Conservation (phyloP, 2,888 invertebrate species). For the Plebejus anna region DNA sequence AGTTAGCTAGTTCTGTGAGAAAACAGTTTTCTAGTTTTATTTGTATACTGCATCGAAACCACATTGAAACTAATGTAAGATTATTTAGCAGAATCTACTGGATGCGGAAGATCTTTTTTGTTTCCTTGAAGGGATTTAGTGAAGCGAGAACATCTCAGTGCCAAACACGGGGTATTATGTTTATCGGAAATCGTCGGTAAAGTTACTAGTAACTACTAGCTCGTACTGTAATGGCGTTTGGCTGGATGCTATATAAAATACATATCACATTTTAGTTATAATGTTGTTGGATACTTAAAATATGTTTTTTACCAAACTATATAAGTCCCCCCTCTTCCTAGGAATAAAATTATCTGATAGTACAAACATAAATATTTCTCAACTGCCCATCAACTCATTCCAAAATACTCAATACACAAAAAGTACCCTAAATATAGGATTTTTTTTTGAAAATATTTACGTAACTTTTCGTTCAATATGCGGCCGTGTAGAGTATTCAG, state of each 20-base stretch:
- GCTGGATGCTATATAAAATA: neutral
- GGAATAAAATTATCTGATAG: too few relatives aligned
- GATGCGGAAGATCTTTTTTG: neutral
- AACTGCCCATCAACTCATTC: neutral
- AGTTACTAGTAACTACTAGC: neutral
- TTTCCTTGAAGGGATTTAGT: neutral
- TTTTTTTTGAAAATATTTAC: slow-evolving; percentile 14
- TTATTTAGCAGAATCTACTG: too few relatives aligned
- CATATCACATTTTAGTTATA: too few relatives aligned
- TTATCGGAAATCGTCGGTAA: neutral
- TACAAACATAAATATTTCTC: neutral
- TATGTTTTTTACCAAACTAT: too few relatives aligned
- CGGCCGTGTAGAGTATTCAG: slow-evolving; percentile 8
- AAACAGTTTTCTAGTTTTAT: too few relatives aligned
- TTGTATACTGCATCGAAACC: too few relatives aligned
- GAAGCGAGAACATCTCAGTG: neutral
- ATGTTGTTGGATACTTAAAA: too few relatives aligned
- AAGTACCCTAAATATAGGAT: neutral
- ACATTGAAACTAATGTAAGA: too few relatives aligned
- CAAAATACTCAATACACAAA: neutral
- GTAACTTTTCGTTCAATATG: slow-evolving; percentile 18
- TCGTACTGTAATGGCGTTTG: neutral
- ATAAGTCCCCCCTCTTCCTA: too few relatives aligned
- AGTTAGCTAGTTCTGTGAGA: too few relatives aligned
- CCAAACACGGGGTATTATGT: neutral